Percentiles rank a stretch among this genome's conserved stretches.
phyloP scores from a whole-genome alignment of 1,140 invertebrate species.

The Lepidotrigona ventralis region DNA sequence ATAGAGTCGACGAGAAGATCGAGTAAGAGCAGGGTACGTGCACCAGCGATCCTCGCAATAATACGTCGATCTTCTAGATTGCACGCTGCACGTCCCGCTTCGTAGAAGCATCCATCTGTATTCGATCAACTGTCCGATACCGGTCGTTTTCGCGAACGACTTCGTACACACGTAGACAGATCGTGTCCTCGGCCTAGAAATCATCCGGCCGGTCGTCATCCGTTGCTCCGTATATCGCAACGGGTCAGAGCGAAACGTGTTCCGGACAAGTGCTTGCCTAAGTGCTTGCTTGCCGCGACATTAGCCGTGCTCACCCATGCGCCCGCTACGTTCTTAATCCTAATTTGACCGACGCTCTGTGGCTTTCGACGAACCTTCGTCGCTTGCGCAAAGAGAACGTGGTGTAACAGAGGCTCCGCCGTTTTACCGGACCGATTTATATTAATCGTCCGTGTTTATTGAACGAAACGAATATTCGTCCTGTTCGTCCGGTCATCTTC shows the following conservation, averaged over 20 bases:
- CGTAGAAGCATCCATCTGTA: constrained; percentile 4
- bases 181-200: constrained; percentile 57
- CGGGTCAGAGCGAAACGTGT: constrained; percentile 24
- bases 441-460: constrained; percentile 12
- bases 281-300: neutral
- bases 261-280: constrained; percentile 26
- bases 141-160: constrained; percentile 48
- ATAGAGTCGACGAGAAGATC: neutral
- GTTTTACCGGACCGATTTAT: neutral
- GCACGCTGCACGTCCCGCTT: neutral
- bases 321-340: neutral
- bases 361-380: neutral
- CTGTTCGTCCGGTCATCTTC: neutral
- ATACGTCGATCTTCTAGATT: constrained; percentile 36
- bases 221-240: constrained; percentile 47
- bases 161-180: constrained; percentile 24
- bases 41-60: constrained; percentile 5
- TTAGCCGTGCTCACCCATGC: constrained; percentile 8
- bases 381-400: constrained; percentile 32
- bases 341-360: neutral
- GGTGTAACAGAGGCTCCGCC: neutral
- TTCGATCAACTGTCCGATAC: constrained; percentile 17
- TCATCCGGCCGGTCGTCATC: constrained; percentile 17
- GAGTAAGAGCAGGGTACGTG: constrained; percentile 33
- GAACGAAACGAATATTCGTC: neutral